Evolutionary conservation across 2,888 invertebrate species (phyloP).

Genomic region (Brachyptera risi): DNA sequence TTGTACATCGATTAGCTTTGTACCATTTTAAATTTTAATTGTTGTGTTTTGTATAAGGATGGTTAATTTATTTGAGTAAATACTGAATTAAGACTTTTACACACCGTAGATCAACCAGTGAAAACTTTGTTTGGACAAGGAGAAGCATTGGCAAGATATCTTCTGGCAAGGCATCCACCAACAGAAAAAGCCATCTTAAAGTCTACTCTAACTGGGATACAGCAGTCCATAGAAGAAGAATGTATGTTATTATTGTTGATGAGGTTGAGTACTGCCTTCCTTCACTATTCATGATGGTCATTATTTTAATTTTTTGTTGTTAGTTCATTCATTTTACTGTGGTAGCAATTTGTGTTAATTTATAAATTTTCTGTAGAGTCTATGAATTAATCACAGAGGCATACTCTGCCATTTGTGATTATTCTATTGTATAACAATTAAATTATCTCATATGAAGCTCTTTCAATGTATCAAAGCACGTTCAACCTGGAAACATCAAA

Average conservation of each 20-base stretch:
- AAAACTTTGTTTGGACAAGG: constrained; percentile 54
- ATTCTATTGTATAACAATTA: too few species aligned
- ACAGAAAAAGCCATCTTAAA: constrained; percentile 55
- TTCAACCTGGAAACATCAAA: too few species aligned
- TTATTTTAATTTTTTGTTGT: background rate
- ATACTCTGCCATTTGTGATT: too few species aligned
- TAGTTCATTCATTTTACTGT: too few species aligned
- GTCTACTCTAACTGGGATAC: constrained; percentile 42
- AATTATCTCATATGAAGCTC: too few species aligned
- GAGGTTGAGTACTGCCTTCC: background rate
- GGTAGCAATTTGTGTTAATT: too few species aligned
- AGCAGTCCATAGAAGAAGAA: constrained; percentile 43
- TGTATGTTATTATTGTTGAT: constrained; percentile 34
- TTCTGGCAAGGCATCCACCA: constrained; percentile 61
- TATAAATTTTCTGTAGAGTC: too few species aligned
- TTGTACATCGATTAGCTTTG: too few species aligned
- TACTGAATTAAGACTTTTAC: background rate
- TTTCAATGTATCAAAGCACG: too few species aligned
- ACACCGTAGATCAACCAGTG: constrained; percentile 53
- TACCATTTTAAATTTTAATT: too few species aligned
- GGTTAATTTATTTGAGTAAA: background rate
- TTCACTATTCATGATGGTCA: background rate
- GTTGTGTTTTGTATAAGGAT: constrained; percentile 20
- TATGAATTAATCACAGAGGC: too few species aligned
- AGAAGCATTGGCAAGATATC: constrained; percentile 53